Percentiles rank a stretch among this genome's conserved stretches.
phyloP scores from a whole-genome alignment of 2,797 vertebrate genomes.

The Mus caroli region DNA sequence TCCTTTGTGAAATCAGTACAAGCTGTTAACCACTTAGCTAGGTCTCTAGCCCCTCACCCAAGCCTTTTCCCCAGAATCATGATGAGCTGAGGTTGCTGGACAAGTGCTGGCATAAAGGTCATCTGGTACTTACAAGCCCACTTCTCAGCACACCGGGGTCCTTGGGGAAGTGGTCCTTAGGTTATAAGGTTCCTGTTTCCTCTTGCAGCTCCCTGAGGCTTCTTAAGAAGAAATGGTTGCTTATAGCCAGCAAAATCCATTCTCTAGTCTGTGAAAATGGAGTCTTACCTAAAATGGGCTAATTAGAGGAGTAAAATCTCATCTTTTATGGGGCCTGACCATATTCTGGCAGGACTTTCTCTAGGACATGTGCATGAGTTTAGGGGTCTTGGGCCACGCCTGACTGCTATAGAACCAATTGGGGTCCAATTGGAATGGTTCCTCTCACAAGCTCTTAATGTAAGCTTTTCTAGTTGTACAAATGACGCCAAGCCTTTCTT shows the following conservation, averaged over 20 bases:
- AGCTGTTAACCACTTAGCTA: background rate
- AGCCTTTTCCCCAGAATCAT: background rate
- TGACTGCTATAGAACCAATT: background rate
- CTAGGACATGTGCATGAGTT: rapidly evolving
- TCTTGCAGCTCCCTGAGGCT: background rate
- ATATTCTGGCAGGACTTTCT: background rate
- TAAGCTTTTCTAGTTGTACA: background rate
- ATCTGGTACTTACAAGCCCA: background rate
- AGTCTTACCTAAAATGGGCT: background rate
- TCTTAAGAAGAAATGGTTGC: too few relatives aligned
- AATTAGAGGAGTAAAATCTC: background rate
- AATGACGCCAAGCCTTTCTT: background rate
- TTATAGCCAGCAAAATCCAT: background rate
- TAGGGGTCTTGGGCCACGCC: background rate
- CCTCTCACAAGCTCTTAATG: background rate
- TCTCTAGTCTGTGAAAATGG: background rate
- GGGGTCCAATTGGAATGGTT: background rate
- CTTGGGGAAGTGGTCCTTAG: background rate
- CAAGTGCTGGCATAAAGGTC: background rate
- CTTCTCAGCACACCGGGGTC: background rate
- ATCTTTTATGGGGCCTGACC: background rate
- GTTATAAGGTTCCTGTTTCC: background rate
- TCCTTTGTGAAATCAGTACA: background rate
- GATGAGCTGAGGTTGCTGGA: background rate
- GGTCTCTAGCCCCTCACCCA: background rate